These are phyloP conservation scores for Drosophila mulleri DNA, from an alignment of 2,888 invertebrate species.

Conservation along the genomic window DNA sequence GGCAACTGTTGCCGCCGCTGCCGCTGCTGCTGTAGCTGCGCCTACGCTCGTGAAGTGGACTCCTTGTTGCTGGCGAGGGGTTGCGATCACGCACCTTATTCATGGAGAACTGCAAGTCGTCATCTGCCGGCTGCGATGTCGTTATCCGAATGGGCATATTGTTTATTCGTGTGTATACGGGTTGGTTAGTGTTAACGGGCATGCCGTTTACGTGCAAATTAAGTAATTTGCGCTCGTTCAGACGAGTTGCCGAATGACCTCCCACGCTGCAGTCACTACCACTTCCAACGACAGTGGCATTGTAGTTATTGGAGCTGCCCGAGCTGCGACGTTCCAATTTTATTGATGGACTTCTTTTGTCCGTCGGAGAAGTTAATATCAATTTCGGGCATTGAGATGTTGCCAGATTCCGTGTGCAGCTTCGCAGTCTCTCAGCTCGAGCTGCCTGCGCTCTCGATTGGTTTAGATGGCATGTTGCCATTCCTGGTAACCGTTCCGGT, in stretches of 20 bases:
- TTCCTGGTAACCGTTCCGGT: constrained; percentile 66
- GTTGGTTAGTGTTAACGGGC: constrained; percentile 25
- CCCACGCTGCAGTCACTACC: constrained; percentile 17
- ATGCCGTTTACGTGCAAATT: constrained; percentile 42
- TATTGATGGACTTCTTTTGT: background rate
- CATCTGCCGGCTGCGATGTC: constrained; percentile 38
- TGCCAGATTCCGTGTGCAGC: constrained; percentile 18
- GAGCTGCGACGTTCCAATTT: constrained; percentile 42
- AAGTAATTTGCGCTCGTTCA: constrained; percentile 52
- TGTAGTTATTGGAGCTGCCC: constrained; percentile 32
- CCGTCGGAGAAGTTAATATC: background rate
- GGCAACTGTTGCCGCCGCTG: background rate
- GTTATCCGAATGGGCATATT: constrained; percentile 67
- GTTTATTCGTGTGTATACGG: constrained; percentile 57
- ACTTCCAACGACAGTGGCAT: constrained; percentile 22
- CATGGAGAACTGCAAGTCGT: constrained; percentile 43
- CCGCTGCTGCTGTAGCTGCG: background rate
- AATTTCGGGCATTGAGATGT: constrained; percentile 20
- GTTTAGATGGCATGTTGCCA: constrained; percentile 46
- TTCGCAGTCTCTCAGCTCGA: constrained; percentile 23
- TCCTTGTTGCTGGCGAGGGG: constrained; percentile 11
- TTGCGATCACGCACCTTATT: constrained; percentile 44
- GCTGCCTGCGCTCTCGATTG: background rate
- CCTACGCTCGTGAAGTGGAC: background rate
- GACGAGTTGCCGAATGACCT: constrained; percentile 5